Evolutionary conservation across 2,797 vertebrate species (phyloP), one percentile per base, ranked within the genome.

Genomic region (Aplochiton taeniatus): DNA sequence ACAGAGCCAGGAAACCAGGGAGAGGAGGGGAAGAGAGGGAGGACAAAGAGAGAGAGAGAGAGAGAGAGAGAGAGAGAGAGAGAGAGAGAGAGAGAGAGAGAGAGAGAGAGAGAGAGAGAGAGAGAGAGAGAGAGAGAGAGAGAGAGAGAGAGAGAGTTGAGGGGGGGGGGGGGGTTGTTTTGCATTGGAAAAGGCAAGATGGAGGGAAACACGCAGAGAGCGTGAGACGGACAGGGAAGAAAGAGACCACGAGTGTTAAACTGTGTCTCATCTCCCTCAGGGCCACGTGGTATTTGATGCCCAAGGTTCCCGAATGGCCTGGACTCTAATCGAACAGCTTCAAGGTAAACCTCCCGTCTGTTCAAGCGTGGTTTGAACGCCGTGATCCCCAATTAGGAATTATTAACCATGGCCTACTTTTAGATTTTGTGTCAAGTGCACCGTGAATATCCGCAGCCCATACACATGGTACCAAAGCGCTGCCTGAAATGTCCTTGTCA

Each of bases 261-360:
- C 63, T 61, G 45, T 55, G 11, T 42, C 16, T 72, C 31, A 58
- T 72, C 4, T 63, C 65, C 75, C 68, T 13, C 81, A 96, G 95
- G 96, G 96, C 48, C 96, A 97, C 12, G 96, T 97, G 13, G 95
- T 97, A 59, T 97, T 97, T 66, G 96, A 97, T 1, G 95, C 95
- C 69, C 96, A 96, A 18, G 95, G 95, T n/a, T 96, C 95, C 58
- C 91, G 96, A 69, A 97, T 97, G 96, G 96, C 96, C 20, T 96
- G 95, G 96, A 97, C 96, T 0, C 93, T 96, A 12, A 96, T 97
- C 0, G 96, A 97, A 66, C 95, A 97, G 83, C 93, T 97, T 0
- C 96, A 97, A 91, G 95, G 96, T 96, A 83, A 0, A 42, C 1
- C 10, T 10, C 12, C 31, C 31, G 2, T 31, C 31, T 6, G 6